These are phyloP conservation scores for Drosophila incognita DNA, from an alignment of 2,888 invertebrate species.

Conservation along the genomic window DNA sequence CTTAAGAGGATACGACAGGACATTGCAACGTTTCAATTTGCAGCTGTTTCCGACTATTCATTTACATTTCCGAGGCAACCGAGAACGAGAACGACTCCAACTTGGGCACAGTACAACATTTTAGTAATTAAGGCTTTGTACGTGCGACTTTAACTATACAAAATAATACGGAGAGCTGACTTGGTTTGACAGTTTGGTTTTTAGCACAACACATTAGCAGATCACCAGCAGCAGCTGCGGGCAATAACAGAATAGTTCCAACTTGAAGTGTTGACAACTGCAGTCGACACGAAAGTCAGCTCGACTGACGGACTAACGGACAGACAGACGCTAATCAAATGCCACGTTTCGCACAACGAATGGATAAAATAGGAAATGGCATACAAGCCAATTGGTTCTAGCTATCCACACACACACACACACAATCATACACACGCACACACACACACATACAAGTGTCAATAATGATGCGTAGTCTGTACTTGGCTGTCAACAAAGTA, in stretches of 20 bases:
- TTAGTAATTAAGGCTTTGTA: conserved; percentile 46
- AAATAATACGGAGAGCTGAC: conserved; percentile 17
- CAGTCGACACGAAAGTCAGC: conserved; percentile 34
- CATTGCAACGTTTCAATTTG: conserved; percentile 55
- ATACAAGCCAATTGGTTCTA: conserved; percentile 20
- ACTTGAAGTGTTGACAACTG: conserved; percentile 39
- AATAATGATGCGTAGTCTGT: not conserved
- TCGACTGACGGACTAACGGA: conserved; percentile 35
- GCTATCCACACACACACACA: conserved; percentile 6
- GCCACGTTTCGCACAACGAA: conserved; percentile 48
- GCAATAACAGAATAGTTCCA: conserved; percentile 4
- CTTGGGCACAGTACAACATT: conserved; percentile 14
- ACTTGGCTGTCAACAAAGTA: not conserved
- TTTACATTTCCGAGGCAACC: conserved; percentile 60
- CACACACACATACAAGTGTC: not conserved
- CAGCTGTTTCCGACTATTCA: conserved; percentile 62
- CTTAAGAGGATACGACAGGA: conserved; percentile 38
- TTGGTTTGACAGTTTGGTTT: conserved; percentile 29
- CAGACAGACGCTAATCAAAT: conserved; percentile 68
- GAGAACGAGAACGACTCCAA: conserved; percentile 1
- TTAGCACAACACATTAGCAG: conserved; percentile 47
- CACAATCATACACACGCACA: not conserved
- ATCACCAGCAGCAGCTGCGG: conserved; percentile 16
- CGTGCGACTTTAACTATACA: conserved; percentile 20
- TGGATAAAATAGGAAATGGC: conserved; percentile 24